Base-by-base conservation (phyloP, 2,888 invertebrate species). In the Mythimna albipuncta region DNA sequence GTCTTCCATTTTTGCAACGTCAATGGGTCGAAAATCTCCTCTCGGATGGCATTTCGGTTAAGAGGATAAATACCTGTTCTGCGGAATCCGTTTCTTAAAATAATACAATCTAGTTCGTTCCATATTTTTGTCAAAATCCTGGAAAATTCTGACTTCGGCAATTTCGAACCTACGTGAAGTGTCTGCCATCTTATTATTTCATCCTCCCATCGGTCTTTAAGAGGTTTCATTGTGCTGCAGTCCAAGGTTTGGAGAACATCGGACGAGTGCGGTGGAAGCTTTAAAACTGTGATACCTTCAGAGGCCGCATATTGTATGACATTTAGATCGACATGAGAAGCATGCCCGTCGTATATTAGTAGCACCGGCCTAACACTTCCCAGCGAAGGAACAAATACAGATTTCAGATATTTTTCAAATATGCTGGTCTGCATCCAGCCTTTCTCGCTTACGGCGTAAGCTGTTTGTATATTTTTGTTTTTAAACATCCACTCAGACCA, bases 211-310 rank as follows among this genome's bases (percentile, higher is more conserved):
- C 21, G 76, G 21, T n/a, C 69, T 67, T 84, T 87, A 9, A 87
- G 79, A 5, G 84, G 83, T 73, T 86, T 88, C 69, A 88, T 88
- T 10, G 88, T 87, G 21, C 86, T 72, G 11, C 89, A 50, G 70
- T 89, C 87, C 4, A 90, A 66, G 6, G 88, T 90, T 72, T 90
- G 89, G 11, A 89, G 69, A 10, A 87, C 61, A 62, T 89, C 87
- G 9, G 82, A 86, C 10, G 86, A 84, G 67, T 91, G 89, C 35
- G 89, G 86, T 52, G 90, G 89, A 35, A 90, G 73, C 69, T 89
- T 91, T 5, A 90, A 63, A 50, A 89, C 87, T 41, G 72, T 73
- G 26, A 81, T 61, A 87, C 75, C 69, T 87, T 89, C 41, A 85
- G 86, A 32, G 65, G 69, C 80, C 87, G 90, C 41, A 88, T 87